Evolutionary conservation across 1,140 invertebrate species (phyloP).

Genomic region (Cherax destructor): DNA sequence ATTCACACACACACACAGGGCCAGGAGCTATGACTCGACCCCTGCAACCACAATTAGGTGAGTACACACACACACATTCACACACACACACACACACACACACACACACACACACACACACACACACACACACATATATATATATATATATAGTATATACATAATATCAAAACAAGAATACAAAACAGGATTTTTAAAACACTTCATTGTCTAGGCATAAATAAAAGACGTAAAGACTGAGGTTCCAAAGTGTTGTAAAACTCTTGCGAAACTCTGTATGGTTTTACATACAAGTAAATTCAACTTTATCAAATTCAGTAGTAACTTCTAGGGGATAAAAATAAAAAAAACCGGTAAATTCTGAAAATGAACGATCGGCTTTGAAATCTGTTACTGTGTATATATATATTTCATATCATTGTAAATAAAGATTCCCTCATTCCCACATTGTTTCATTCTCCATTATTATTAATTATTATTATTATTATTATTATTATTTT

Average conservation of each 20-base stretch:
- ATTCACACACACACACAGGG: too few species aligned
- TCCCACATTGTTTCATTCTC: background rate
- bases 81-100: too few species aligned
- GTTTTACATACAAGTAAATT: background rate
- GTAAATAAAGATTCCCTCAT: slow-evolving; percentile 38
- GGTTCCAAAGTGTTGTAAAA: background rate
- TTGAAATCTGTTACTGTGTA: slow-evolving; percentile 15
- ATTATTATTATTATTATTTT: too few species aligned
- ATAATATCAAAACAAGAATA: too few species aligned
- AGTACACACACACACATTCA: too few species aligned
- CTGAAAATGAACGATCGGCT: background rate
- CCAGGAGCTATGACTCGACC: too few species aligned
- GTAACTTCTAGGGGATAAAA: background rate
- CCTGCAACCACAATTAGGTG: too few species aligned
- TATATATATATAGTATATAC: too few species aligned
- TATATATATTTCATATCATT: slow-evolving; percentile 44
- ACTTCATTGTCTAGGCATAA: background rate
- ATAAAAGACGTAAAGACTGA: background rate
- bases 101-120: too few species aligned
- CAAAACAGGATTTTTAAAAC: too few species aligned
- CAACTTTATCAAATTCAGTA: background rate
- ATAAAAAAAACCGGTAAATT: background rate
- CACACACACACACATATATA: too few species aligned
- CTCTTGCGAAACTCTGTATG: background rate
- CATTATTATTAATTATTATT: too few species aligned